These are phyloP conservation scores for Drosophila trapezifrons DNA, from an alignment of 1,140 invertebrate genomes.

Conservation along the genomic window DNA sequence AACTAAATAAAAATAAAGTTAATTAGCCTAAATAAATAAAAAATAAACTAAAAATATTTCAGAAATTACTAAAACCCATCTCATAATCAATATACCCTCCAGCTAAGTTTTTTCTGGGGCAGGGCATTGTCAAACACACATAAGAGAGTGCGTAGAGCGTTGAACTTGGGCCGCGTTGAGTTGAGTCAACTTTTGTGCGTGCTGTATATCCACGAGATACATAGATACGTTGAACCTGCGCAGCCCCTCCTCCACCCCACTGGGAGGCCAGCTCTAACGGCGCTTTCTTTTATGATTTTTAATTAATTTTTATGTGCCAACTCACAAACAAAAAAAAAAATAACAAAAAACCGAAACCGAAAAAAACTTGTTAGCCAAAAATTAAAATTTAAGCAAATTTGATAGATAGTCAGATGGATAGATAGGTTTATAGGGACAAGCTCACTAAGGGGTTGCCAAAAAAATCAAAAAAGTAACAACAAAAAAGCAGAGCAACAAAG, in stretches of 20 bases:
- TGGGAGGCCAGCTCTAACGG: slow-evolving; percentile 56
- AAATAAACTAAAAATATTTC: not conserved
- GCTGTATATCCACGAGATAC: slow-evolving; percentile 65
- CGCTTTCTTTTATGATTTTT: slow-evolving; percentile 69
- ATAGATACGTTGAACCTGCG: slow-evolving; percentile 70
- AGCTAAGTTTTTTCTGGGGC: not conserved
- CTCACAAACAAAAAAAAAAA: slow-evolving; percentile 7
- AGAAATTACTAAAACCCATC: not conserved
- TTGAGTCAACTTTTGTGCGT: slow-evolving; percentile 75
- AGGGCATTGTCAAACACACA: slow-evolving; percentile 32
- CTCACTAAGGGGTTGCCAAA: slow-evolving; percentile 14
- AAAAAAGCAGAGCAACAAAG: slow-evolving; percentile 25
- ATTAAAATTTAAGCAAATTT: slow-evolving; percentile 65
- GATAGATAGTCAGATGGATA: slow-evolving; percentile 63
- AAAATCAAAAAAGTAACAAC: slow-evolving; percentile 9
- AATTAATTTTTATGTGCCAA: slow-evolving; percentile 69
- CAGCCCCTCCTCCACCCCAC: slow-evolving; percentile 2
- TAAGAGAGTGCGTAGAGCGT: slow-evolving; percentile 62
- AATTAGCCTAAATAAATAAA: not conserved
- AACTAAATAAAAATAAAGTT: not conserved
- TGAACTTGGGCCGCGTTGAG: slow-evolving; percentile 59
- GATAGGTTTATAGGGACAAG: slow-evolving; percentile 42
- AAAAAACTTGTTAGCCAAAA: slow-evolving; percentile 65
- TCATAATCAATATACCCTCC: not conserved
- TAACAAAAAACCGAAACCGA: slow-evolving; percentile 8